Percentiles rank a stretch among this genome's conserved stretches.
These are phyloP conservation scores for Steatocranus sp. DNA, from an alignment of 2,797 vertebrate genomes.

Conservation along the genomic window DNA sequence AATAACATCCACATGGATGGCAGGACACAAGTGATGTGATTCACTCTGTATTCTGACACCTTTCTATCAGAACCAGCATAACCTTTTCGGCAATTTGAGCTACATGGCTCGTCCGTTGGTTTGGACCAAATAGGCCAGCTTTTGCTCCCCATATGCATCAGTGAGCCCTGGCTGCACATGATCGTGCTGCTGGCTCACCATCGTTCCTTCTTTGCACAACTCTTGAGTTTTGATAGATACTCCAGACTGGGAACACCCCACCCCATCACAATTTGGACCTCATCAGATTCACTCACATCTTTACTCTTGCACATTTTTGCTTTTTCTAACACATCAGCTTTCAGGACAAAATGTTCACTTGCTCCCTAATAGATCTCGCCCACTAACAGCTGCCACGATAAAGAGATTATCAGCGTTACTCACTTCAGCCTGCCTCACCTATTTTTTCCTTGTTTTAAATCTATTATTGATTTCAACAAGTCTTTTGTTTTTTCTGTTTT, in stretches of 20 bases:
- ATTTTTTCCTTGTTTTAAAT: background rate
- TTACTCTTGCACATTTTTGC: background rate
- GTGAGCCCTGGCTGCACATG: background rate
- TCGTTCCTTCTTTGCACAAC: background rate
- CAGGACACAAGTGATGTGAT: background rate
- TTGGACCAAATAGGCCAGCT: background rate
- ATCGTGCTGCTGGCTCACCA: background rate
- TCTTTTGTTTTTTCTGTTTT: background rate
- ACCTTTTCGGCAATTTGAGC: background rate
- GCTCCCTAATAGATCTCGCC: background rate
- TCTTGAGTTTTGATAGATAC: background rate
- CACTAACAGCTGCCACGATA: background rate
- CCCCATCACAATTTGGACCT: background rate
- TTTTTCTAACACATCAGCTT: background rate
- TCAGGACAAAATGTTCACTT: background rate
- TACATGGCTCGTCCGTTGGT: background rate
- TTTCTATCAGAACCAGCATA: background rate
- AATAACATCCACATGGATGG: background rate
- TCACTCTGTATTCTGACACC: rapidly evolving
- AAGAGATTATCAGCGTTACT: background rate
- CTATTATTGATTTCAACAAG: background rate
- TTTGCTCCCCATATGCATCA: background rate
- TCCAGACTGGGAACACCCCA: background rate
- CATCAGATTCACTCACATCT: background rate
- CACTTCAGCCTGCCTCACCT: background rate